A percentile compares a stretch with the other conserved stretches of the same genome.
These are phyloP conservation scores for Papilio protenor DNA, from an alignment of 2,888 invertebrate genomes.

Conservation along the genomic window DNA sequence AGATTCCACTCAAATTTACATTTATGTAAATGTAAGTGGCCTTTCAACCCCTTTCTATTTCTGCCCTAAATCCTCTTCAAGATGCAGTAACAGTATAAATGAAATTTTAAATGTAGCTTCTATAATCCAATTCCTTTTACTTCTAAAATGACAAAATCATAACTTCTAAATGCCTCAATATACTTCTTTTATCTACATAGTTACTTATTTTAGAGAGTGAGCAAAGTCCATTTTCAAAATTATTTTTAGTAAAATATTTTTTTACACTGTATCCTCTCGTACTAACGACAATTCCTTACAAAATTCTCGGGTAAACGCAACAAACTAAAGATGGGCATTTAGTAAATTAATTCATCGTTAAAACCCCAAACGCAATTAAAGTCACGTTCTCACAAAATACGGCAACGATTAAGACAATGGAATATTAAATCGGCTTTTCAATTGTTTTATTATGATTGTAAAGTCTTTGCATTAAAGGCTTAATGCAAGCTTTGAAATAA, in stretches of 20 bases:
- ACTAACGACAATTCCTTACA: too few relatives aligned
- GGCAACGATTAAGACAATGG: constrained; percentile 21
- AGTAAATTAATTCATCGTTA: constrained; percentile 27
- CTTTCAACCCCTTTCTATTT: constrained; percentile 23
- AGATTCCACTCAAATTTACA: constrained; percentile 29
- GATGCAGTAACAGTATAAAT: not conserved
- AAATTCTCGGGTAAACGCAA: not conserved
- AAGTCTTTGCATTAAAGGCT: constrained; percentile 17
- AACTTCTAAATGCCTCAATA: too few relatives aligned
- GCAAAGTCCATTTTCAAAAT: too few relatives aligned
- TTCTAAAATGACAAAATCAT: too few relatives aligned
- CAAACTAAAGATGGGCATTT: constrained; percentile 11
- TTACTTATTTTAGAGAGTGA: too few relatives aligned
- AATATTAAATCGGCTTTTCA: constrained; percentile 28
- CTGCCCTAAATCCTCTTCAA: constrained; percentile 1
- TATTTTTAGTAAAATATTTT: too few relatives aligned
- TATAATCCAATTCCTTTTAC: too few relatives aligned
- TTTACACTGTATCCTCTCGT: too few relatives aligned
- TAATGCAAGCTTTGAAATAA: not conserved
- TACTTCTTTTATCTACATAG: too few relatives aligned
- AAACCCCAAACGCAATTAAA: constrained; percentile 28
- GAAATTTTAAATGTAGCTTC: not conserved
- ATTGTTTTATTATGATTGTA: constrained; percentile 32
- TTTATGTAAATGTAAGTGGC: constrained; percentile 29
- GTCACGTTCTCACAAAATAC: constrained; percentile 26